Base-by-base conservation (phyloP, 2,113 vertebrate genomes). In the Atlantisia rogersi region DNA sequence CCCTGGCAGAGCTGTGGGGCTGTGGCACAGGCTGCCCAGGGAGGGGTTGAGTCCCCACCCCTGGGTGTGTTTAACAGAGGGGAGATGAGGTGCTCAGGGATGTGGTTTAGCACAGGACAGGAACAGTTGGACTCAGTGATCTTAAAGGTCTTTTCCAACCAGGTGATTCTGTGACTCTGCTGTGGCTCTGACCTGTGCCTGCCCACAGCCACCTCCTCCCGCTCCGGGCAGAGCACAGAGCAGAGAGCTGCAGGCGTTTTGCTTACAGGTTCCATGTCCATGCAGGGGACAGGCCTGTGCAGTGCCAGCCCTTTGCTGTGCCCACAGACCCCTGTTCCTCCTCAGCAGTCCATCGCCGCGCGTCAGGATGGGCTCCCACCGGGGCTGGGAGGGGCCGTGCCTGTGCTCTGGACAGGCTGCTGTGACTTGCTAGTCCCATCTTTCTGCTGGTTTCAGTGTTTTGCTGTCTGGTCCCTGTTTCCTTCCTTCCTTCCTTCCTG, bases 291-390 rank as follows among this genome's bases (percentile, higher is more conserved):
- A 0, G 12, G 17, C 26, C 73, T 16, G 44, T 12, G 44, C 5
- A 0, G 10, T 12, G 21, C 53, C 77, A 60, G 42, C 2, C 40
- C 56, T 44, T 21, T 10, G 58, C 48, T 58, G 60, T 5, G 67
- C 18, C 3, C 40, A 26, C 0, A 9, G 25, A 40, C 37, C 70
- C 56, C 3, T 5, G 0, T 4, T 46, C 4, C 79, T 76, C 16
- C 62, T 78, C n/a, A 58, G 39, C 44, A 6, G 0, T 20, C n/a
- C 69, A 4, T 31, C 6, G 5, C 8, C 55, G 58, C 15, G 11
- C 2, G 0, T 12, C 5, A 10, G 46, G 6, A 8, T 0, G 11
- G 44, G 37, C 16, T 50, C 25, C 42, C 62, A 1, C 31, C 44
- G 4, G 65, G 55, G 19, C 26, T 24, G 5, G 71, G 12, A 29